Conservation (phyloP, 2,113 vertebrate species). For the Varanus salvator region DNA sequence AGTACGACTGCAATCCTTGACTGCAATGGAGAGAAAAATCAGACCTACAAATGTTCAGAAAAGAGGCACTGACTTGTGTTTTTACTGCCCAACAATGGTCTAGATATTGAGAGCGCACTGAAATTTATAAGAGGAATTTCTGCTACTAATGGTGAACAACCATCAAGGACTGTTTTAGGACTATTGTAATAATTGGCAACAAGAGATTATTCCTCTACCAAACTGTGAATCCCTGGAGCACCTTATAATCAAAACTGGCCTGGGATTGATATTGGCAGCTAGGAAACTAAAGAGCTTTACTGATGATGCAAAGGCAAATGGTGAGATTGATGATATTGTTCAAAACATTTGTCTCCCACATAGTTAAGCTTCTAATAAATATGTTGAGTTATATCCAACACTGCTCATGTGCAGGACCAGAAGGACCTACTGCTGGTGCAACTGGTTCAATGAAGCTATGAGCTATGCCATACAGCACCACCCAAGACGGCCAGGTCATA, state of each 20-base stretch:
- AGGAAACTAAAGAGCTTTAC: conserved; percentile 29
- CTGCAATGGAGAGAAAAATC: background rate
- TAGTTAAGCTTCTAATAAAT: conserved; percentile 13
- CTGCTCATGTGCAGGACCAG: background rate
- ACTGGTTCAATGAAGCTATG: no score
- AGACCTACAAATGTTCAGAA: background rate
- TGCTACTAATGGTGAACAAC: conserved; percentile 42
- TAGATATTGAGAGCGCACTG: conserved; percentile 31
- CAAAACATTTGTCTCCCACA: conserved; percentile 35
- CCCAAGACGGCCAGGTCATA: no score
- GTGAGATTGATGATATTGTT: conserved; percentile 27
- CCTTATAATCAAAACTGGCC: conserved; percentile 40
- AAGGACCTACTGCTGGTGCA: no score
- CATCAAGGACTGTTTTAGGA: conserved; percentile 53
- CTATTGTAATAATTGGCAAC: conserved; percentile 42
- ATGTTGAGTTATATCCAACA: background rate
- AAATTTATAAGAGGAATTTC: conserved; percentile 29
- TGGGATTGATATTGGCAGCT: conserved; percentile 47
- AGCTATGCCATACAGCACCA: no score
- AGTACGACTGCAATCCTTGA: background rate
- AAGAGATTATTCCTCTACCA: conserved; percentile 55
- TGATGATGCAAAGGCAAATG: background rate
- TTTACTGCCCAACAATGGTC: conserved; percentile 22
- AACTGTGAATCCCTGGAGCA: conserved; percentile 39
- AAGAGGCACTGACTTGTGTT: conserved; percentile 24